Evolutionary conservation across 2,888 invertebrate genomes (phyloP), one percentile per base, ranked within the genome.

Genomic region (Camptogramma bilineatum): DNA sequence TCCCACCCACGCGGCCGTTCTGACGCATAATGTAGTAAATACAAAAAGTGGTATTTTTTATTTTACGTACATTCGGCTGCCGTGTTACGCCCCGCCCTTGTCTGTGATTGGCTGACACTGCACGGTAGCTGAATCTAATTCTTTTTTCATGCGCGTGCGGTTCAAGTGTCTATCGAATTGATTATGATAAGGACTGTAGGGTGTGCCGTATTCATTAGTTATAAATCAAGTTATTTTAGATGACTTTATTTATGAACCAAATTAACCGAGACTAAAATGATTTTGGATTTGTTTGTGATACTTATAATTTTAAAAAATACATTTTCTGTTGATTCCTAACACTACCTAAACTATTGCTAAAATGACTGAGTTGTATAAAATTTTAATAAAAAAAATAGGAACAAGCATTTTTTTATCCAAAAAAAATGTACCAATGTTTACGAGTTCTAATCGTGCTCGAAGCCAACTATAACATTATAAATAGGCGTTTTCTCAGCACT

Each of bases 51-150:
- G 67, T 59, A 61, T 68, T 71, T 68, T n/a, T n/a, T n/a, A n/a
- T n/a, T n/a, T 66, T 52, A 69, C 57, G 46, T 53, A 57, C 48
- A 52, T 59, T 52, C 79, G 81, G 85, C 90, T 78, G 84, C 91
- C 81, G 91, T 84, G 82, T 91, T 91, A 91, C 92, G 90, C 88
- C 87, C 87, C 82, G 88, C 89, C 86, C 79, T 71, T 75, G 66
- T 76, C 71, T 51, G 81, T 87, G 86, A 90, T 91, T 91, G 91
- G 90, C 83, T 56, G 46, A 39, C 21, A 47, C 51, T 51, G 87
- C 78, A 87, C 88, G 79, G 90, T 85, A 88, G 90, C 86, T 75
- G 76, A 76, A 82, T 83, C 80, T 79, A 69, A 75, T 79, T 80
- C 82, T 81, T 81, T 79, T 76, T 73, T 67, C 68, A 72, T 78